Conservation (phyloP, 1,140 invertebrate species). For the Trichoplusia ni region DNA sequence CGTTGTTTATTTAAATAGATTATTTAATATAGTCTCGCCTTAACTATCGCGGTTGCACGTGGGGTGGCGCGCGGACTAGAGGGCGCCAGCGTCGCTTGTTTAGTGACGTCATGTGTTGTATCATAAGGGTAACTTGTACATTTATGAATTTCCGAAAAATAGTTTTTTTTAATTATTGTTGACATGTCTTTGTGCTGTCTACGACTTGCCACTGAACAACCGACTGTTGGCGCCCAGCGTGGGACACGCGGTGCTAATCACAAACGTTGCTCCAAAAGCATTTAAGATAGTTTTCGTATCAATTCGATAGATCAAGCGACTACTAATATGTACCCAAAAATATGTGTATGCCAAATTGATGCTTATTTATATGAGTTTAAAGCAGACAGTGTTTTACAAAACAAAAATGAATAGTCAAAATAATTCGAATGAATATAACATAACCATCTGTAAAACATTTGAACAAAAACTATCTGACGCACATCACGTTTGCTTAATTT, state of each 20-base stretch:
- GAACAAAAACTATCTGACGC: constrained; percentile 19
- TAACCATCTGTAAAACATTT: constrained; percentile 4
- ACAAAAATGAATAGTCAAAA: constrained; percentile 8
- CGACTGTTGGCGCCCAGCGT: constrained; percentile 36
- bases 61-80: constrained; percentile 59
- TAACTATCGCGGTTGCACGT: constrained; percentile 47
- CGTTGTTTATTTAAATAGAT: constrained; percentile 62
- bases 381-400: too few species aligned
- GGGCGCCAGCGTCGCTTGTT: constrained; percentile 33
- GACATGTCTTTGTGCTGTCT: too few species aligned
- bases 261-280: constrained; percentile 10
- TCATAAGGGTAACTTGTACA: background rate
- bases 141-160: too few species aligned
- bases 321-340: constrained; percentile 10
- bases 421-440: too few species aligned
- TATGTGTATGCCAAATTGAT: constrained; percentile 6
- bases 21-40: constrained; percentile 55
- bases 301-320: constrained; percentile 13
- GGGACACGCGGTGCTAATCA: constrained; percentile 39
- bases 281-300: constrained; percentile 8
- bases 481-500: constrained; percentile 1
- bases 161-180: too few species aligned
- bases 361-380: background rate
- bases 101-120: constrained; percentile 1
- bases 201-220: background rate